A percentile compares a stretch with the other conserved stretches of the same genome.
phyloP scores from a whole-genome alignment of 1,140 invertebrate genomes.

The Drosophila insularis region DNA sequence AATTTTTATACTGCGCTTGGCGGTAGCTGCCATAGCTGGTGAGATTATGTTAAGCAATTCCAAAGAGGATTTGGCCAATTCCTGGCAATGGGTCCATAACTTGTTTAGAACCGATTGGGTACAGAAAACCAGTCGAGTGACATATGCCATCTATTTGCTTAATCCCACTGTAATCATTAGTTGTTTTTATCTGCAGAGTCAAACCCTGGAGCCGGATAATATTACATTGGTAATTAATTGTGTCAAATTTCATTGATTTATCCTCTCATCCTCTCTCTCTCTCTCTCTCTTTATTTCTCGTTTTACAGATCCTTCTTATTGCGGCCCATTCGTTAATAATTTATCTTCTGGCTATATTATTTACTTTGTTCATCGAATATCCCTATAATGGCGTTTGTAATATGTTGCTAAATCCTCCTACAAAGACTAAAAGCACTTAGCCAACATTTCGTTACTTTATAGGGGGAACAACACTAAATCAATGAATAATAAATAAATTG shows the following conservation, averaged over 20 bases:
- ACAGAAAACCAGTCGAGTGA: conserved; percentile 37
- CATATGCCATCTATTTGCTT: conserved; percentile 49
- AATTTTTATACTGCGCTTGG: not conserved
- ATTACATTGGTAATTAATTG: conserved; percentile 32
- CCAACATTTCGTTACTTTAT: too few relatives aligned
- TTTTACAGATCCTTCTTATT: conserved; percentile 25
- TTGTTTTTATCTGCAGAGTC: conserved; percentile 32
- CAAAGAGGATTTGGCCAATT: not conserved
- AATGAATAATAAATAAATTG: too few relatives aligned
- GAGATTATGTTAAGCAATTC: conserved; percentile 28
- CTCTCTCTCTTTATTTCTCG: not conserved
- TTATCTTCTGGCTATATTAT: conserved; percentile 15
- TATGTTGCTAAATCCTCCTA: conserved; percentile 1
- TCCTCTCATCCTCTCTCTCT: too few relatives aligned
- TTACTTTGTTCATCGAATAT: conserved; percentile 49
- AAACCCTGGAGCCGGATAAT: conserved; percentile 17
- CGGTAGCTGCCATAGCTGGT: not conserved
- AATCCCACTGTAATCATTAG: conserved; percentile 43
- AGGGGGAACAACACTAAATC: too few relatives aligned
- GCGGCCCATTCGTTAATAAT: conserved; percentile 21
- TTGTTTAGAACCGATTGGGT: conserved; percentile 24
- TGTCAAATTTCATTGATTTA: too few relatives aligned
- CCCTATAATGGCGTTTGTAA: conserved; percentile 37
- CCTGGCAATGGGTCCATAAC: conserved; percentile 21
- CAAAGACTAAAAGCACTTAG: conserved; percentile 5